Conservation (phyloP, 2,888 invertebrate genomes). For the Drosophila recens region DNA sequence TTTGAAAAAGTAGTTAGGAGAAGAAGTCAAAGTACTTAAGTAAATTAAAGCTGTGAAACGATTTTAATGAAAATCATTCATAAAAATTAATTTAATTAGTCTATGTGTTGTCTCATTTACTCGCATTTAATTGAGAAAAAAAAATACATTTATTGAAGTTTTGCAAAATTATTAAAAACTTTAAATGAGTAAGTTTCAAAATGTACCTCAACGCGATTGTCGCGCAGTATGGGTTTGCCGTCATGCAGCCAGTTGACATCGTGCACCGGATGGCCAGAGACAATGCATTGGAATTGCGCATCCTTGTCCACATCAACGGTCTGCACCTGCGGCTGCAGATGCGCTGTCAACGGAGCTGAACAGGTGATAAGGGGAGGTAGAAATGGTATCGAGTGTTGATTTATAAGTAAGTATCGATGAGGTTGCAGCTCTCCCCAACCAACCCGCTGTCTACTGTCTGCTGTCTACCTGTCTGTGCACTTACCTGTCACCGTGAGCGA, state of each 20-base stretch:
- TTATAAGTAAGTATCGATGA: slow-evolving; percentile 12
- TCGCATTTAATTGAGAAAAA: no score
- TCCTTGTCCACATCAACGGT: slow-evolving; percentile 94
- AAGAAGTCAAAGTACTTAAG: no score
- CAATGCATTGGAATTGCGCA: slow-evolving; percentile 94
- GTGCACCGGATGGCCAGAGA: slow-evolving; percentile 93
- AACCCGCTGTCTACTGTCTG: background rate
- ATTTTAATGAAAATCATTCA: no score
- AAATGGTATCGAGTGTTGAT: background rate
- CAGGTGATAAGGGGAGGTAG: background rate
- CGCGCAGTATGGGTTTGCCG: slow-evolving; percentile 88
- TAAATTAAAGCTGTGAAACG: no score
- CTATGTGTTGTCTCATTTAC: no score
- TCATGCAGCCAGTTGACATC: slow-evolving; percentile 93
- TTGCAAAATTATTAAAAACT: no score
- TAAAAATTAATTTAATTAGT: no score
- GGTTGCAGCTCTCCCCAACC: slow-evolving; percentile 2
- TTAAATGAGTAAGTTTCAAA: no score
- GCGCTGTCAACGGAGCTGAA: slow-evolving; percentile 91
- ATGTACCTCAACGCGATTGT: slow-evolving; percentile 87
- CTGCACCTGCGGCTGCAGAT: slow-evolving; percentile 91
- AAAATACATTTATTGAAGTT: no score
- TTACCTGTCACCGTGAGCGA: slow-evolving; percentile 92
- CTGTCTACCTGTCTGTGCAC: slow-evolving; percentile 32
- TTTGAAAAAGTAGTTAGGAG: no score